These are phyloP conservation scores for Sclerurus mexicanus DNA, from an alignment of 2,113 vertebrate species.

Conservation along the genomic window DNA sequence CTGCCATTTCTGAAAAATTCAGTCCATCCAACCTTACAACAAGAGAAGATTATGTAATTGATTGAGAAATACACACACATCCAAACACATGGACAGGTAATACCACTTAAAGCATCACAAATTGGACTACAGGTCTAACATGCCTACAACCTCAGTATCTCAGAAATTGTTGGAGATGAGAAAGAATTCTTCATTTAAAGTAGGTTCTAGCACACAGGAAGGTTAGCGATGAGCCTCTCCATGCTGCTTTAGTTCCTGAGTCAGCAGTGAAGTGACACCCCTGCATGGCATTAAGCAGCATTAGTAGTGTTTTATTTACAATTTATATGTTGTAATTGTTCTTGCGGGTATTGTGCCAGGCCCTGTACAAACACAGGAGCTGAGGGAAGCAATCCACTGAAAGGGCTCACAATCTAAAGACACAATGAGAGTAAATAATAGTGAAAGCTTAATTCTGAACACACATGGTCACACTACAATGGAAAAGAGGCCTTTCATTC, in stretches of 20 bases:
- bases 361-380: neutral
- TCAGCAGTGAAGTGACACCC: neutral
- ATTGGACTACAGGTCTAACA: neutral
- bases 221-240: neutral
- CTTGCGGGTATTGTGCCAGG: neutral
- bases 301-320: neutral
- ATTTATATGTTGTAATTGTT: neutral
- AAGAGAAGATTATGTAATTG: neutral
- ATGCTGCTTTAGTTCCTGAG: neutral
- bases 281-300: neutral
- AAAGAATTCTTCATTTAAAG: neutral
- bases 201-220: neutral
- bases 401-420: neutral
- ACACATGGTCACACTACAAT: neutral
- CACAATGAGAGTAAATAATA: neutral
- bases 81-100: neutral
- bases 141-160: neutral
- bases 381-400: neutral
- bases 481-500: conserved; percentile 1
- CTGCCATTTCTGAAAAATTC: neutral
- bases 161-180: neutral
- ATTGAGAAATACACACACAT: neutral
- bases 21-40: neutral
- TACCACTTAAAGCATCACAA: neutral
- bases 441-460: neutral